Evolutionary conservation across 2,797 vertebrate genomes (phyloP).

Genomic region (Pangasius sanitwongsei): DNA sequence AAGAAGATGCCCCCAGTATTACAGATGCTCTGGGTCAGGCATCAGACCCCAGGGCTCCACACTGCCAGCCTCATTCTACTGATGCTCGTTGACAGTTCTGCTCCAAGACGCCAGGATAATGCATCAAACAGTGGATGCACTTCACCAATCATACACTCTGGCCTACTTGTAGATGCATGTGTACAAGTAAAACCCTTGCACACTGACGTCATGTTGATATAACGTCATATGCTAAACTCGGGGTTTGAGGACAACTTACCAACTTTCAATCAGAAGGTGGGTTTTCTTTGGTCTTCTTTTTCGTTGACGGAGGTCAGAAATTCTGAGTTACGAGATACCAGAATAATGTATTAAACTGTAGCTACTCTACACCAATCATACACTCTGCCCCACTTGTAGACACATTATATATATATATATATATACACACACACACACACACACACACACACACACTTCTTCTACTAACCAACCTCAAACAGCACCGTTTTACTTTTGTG

Average conservation of each 20-base stretch:
- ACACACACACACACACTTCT: not conserved
- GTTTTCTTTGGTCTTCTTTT: not conserved
- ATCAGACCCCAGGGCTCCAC: conserved; percentile 58
- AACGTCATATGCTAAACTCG: not conserved
- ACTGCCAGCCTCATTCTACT: conserved; percentile 58
- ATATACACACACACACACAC: too few species aligned
- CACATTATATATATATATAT: not conserved
- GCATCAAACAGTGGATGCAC: conserved; percentile 15
- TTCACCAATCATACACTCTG: conserved; percentile 13
- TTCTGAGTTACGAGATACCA: not conserved
- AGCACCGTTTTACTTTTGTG: not conserved
- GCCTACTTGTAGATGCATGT: not conserved
- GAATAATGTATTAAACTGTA: not conserved
- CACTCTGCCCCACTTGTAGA: not conserved
- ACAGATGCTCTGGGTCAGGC: conserved; percentile 54
- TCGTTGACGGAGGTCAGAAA: not conserved
- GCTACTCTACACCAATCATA: not conserved
- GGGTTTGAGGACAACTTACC: not conserved
- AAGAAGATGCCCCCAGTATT: conserved; percentile 54
- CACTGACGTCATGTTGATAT: not conserved
- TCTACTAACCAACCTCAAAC: not conserved
- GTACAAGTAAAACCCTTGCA: not conserved
- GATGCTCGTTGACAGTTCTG: conserved; percentile 48
- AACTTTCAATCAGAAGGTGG: not conserved
- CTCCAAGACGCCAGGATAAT: conserved; percentile 31